A percentile compares a stretch with the other conserved stretches of the same genome.
Evolutionary conservation across 2,113 vertebrate genomes (phyloP).

Genomic region (Cryptomyrus ogoouensis): DNA sequence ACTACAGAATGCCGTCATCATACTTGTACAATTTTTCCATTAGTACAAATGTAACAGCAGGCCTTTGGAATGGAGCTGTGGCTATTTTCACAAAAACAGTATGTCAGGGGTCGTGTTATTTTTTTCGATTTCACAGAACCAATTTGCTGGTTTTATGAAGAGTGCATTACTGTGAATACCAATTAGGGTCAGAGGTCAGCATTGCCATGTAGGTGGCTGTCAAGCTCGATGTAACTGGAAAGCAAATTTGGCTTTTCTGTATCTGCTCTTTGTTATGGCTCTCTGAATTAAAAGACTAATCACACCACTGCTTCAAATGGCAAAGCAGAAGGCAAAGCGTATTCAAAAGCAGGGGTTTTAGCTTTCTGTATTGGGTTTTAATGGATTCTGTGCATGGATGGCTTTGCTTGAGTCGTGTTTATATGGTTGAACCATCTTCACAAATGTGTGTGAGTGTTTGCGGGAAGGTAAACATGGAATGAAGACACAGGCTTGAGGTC

Average conservation of each 20-base stretch:
- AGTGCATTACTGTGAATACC: conserved; percentile 9
- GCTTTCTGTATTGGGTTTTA: background rate
- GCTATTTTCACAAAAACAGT: conserved; percentile 1
- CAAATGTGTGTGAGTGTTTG: background rate
- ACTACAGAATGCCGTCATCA: background rate
- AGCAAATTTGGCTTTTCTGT: background rate
- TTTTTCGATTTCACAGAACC: conserved; percentile 5
- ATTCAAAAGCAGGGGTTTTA: background rate
- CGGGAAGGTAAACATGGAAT: background rate
- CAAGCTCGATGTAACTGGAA: background rate
- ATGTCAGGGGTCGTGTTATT: background rate
- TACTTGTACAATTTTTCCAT: conserved; percentile 6
- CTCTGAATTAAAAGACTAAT: background rate
- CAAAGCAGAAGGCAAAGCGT: background rate
- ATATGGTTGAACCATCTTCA: background rate
- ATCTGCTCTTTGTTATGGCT: background rate
- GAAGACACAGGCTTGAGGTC: background rate
- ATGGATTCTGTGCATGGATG: background rate
- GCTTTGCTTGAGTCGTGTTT: background rate
- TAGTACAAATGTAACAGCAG: background rate
- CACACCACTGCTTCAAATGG: background rate
- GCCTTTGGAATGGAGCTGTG: background rate
- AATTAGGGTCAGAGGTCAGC: conserved; percentile 10
- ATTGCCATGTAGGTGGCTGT: background rate
- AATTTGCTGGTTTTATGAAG: conserved; percentile 8